These are phyloP conservation scores for Caenorhabditis briggsae DNA, from an alignment of 1,140 invertebrate species.

Conservation along the genomic window DNA sequence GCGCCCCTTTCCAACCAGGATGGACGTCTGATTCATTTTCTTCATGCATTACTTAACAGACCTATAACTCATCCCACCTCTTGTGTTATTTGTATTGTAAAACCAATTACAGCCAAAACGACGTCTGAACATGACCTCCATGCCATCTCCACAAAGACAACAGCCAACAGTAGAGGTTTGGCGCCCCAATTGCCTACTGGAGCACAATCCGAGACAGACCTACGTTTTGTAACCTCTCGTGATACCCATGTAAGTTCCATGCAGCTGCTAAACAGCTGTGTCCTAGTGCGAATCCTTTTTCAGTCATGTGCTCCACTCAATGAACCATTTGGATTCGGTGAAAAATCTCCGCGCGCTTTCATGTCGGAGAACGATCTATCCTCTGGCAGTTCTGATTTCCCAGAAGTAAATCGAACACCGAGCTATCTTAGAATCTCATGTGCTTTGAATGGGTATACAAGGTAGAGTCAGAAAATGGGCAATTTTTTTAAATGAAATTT, in stretches of 20 bases:
- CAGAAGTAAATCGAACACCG: conserved; percentile 14
- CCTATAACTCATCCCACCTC: not conserved
- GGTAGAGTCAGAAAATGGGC: not conserved
- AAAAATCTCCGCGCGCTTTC: conserved; percentile 37
- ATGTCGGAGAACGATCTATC: conserved; percentile 42
- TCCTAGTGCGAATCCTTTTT: not conserved
- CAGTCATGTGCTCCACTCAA: not conserved
- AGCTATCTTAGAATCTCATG: conserved; percentile 43
- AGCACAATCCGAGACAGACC: conserved; percentile 24
- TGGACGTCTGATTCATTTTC: too few species aligned
- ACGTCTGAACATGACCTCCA: conserved; percentile 25
- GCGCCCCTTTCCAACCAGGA: not conserved
- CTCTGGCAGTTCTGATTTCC: not conserved
- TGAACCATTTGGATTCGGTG: conserved; percentile 45
- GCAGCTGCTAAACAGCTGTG: conserved; percentile 14
- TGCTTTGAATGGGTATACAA: conserved; percentile 45
- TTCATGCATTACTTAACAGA: conserved; percentile 35
- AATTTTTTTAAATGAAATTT: not conserved
- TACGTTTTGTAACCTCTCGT: conserved; percentile 44
- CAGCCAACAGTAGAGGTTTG: not conserved
- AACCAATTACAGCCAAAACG: conserved; percentile 2
- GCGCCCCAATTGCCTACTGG: not conserved
- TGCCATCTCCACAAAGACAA: not conserved
- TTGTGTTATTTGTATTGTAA: conserved; percentile 1
- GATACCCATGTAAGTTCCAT: not conserved